These are phyloP conservation scores for Latrodectus geometricus DNA, from an alignment of 1,140 invertebrate species.

Conservation along the genomic window DNA sequence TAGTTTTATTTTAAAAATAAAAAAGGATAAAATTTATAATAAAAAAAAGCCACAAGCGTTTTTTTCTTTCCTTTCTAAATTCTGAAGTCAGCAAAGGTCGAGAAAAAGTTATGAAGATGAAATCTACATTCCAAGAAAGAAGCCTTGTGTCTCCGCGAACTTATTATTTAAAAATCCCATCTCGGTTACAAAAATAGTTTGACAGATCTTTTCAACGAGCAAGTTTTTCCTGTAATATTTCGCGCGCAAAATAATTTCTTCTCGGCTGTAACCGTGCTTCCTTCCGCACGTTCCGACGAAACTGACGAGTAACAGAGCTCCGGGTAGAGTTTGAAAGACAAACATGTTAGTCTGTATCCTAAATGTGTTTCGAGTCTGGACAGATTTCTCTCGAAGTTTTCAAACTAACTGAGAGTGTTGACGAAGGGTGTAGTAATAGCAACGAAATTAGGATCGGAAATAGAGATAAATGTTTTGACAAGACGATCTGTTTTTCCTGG, in stretches of 20 bases:
- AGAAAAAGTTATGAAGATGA: no score
- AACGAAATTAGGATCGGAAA: neutral
- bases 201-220: slow-evolving; percentile 8
- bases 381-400: neutral
- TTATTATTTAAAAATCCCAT: neutral
- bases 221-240: neutral
- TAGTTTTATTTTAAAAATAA: no score
- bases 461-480: neutral
- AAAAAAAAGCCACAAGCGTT: no score
- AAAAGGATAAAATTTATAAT: no score
- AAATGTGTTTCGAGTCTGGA: neutral
- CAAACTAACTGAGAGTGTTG: neutral
- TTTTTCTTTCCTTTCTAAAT: no score
- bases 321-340: neutral
- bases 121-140: neutral
- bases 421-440: neutral
- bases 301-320: neutral
- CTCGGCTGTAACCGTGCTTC: neutral
- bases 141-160: neutral
- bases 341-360: neutral
- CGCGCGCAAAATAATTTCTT: slow-evolving; percentile 4
- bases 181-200: slow-evolving; percentile 11
- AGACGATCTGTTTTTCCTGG: neutral
- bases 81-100: no score
- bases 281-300: neutral